Percentiles rank a stretch among this genome's conserved stretches.
phyloP scores from a whole-genome alignment of 2,888 invertebrate genomes.

The Gasteruption jaculator region DNA sequence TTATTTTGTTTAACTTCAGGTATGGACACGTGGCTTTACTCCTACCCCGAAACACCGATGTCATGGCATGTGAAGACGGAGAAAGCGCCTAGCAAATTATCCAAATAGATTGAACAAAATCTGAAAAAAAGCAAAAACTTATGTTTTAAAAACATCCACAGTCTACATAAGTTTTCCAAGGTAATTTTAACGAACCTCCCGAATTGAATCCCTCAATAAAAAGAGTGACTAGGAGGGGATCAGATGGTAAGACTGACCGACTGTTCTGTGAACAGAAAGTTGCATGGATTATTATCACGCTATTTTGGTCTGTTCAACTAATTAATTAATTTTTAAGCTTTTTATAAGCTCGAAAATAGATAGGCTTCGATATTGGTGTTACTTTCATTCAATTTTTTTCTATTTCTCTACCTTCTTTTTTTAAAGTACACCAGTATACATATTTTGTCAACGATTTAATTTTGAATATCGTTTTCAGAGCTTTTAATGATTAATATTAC shows the following conservation, averaged over 20 bases:
- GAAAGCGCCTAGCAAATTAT: conserved; percentile 33
- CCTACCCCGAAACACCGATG: conserved; percentile 41
- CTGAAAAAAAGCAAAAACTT: conserved; percentile 6
- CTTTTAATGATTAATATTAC: conserved; percentile 32
- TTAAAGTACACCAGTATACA: conserved; percentile 16
- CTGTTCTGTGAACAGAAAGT: conserved; percentile 32
- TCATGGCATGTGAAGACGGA: conserved; percentile 37
- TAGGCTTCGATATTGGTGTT: no score
- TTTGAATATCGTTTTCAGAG: conserved; percentile 31
- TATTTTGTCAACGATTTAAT: no score
- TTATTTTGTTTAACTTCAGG: conserved; percentile 24
- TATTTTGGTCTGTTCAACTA: conserved; percentile 27
- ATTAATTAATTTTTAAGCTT: no score
- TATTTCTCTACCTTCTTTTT: conserved; percentile 17
- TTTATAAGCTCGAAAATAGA: no score
- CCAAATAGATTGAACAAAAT: conserved; percentile 4
- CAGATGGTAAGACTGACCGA: conserved; percentile 42
- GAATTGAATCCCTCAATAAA: conserved; percentile 25
- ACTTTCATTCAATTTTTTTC: no score
- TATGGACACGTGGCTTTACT: conserved; percentile 45
- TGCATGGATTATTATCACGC: conserved; percentile 32
- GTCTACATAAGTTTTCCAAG: conserved; percentile 23
- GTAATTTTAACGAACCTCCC: conserved; percentile 44
- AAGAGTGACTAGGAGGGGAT: conserved; percentile 37
- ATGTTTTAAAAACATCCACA: conserved; percentile 16